These are phyloP conservation scores for Bombylius major DNA, from an alignment of 2,888 invertebrate species.

Conservation along the genomic window DNA sequence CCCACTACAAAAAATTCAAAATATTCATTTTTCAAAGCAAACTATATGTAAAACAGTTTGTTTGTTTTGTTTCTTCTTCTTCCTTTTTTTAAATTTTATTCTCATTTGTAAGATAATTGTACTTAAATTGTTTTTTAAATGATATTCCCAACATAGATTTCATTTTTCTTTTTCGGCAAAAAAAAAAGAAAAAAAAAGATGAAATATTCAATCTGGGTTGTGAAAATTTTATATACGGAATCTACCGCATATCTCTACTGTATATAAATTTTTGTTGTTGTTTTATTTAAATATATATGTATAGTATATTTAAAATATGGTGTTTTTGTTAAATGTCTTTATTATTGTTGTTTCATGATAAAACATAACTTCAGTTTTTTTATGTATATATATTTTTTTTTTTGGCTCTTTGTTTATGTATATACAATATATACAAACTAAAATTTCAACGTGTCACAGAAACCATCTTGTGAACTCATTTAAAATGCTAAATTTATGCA, in stretches of 20 bases:
- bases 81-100: no score
- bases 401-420: not conserved
- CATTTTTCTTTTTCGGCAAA: not conserved
- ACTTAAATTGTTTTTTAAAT: not conserved
- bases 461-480: slow-evolving; percentile 9
- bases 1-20: no score
- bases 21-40: no score
- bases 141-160: not conserved
- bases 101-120: no score
- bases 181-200: not conserved
- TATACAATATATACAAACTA: not conserved
- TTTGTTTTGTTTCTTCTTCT: no score
- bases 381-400: not conserved
- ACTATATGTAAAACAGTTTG: no score
- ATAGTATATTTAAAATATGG: no score
- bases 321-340: not conserved
- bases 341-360: not conserved
- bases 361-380: not conserved
- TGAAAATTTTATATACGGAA: not conserved
- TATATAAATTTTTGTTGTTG: no score
- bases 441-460: not conserved
- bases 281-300: no score
- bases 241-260: no score
- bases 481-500: slow-evolving; percentile 11
- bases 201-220: slow-evolving; percentile 1